Evolutionary conservation across 2,113 vertebrate species (phyloP), one percentile per base, ranked within the genome.

Genomic region (Hypomesus transpacificus): DNA sequence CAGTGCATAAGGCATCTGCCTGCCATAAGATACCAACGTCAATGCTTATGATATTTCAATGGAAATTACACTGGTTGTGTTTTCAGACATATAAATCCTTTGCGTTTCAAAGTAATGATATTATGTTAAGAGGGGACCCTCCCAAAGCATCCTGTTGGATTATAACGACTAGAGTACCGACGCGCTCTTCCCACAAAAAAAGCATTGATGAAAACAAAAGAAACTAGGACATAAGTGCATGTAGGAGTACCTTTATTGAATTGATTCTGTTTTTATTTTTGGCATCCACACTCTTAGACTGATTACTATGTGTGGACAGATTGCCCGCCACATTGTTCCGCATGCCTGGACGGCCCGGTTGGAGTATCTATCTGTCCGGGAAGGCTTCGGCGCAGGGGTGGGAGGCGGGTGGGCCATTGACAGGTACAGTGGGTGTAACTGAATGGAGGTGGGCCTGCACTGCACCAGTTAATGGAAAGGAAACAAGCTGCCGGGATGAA

Each of bases 401-500:
- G 51, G 63, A 64, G 70, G 69, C 66, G 80, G 54, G 54, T 66
- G 68, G 60, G 63, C 11, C 70, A 71, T 62, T 71, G 70, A 60
- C 79, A 39, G 70, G 62, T 75, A 75, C 52, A 34, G 65, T 66
- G 14, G 64, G 69, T 69, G 62, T 82, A 80, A 78, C 78, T 76
- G 77, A 80, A 82, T 72, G 68, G 78, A 58, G 18, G 31, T 31
- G 28, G 65, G 58, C 61, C 51, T 63, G 58, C 58, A 31, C 70
- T 52, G 54, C 63, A 69, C 46, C 70, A 56, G 70, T 68, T 78
- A 75, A 80, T 80, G 73, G 78, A 78, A 75, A 78, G 57, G 73
- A 74, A 75, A 68, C 64, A 76, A 71, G 62, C 69, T 60, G 54
- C 46, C 66, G 52, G 53, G 51, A 61, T 78, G 67, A 71, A 82